These are phyloP conservation scores for Enteromius treurensis DNA, from an alignment of 2,797 vertebrate species.

Conservation along the genomic window DNA sequence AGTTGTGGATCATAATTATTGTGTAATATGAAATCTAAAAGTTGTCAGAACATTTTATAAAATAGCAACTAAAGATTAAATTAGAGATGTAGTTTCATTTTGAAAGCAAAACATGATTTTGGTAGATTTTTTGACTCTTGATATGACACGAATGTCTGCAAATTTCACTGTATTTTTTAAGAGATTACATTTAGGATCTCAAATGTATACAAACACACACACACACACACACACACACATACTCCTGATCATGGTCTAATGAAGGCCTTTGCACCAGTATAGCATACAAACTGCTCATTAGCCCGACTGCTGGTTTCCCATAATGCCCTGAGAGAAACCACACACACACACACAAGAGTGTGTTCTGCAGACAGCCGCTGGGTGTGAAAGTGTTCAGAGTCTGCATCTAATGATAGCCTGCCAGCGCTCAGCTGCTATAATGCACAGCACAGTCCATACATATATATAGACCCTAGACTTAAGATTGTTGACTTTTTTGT, in stretches of 20 bases:
- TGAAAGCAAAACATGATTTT: neutral
- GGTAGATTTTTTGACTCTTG: neutral
- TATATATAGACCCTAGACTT: too few relatives aligned
- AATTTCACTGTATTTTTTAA: too few relatives aligned
- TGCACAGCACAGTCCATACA: neutral
- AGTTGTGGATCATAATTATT: too few relatives aligned
- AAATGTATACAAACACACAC: neutral
- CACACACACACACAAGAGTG: neutral
- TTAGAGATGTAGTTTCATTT: neutral
- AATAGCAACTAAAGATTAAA: neutral
- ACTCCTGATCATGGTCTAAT: neutral
- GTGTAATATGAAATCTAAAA: too few relatives aligned
- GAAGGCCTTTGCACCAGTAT: neutral
- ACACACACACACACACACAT: too few relatives aligned
- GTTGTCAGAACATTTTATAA: too few relatives aligned
- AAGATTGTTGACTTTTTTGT: too few relatives aligned
- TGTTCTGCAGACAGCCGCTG: neutral
- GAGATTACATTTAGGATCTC: neutral
- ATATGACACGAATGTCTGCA: too few relatives aligned
- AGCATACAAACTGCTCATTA: neutral
- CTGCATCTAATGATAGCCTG: neutral
- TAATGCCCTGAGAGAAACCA: neutral
- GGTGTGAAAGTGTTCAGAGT: neutral
- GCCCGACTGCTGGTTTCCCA: neutral
- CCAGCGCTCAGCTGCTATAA: neutral